Conservation (phyloP, 2,113 vertebrate species). For the Saguinus midas region DNA sequence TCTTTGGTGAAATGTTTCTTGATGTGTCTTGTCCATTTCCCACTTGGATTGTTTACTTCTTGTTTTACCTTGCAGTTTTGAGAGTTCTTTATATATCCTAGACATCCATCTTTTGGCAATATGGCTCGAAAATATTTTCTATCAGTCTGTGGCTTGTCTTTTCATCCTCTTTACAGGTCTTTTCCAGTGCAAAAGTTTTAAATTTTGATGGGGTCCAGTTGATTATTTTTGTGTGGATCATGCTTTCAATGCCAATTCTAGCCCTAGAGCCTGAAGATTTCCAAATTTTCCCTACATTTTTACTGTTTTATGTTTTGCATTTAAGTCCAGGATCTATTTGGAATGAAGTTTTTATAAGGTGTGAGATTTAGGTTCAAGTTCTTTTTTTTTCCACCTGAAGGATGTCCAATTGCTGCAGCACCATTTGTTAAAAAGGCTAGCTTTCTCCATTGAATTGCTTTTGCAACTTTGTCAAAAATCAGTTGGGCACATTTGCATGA, state of each 20-base stretch:
- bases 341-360: not conserved
- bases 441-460: not conserved
- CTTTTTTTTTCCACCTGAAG: not conserved
- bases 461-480: not conserved
- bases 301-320: not conserved
- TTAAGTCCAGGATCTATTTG: not conserved
- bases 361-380: not conserved
- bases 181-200: not conserved
- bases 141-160: not conserved
- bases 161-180: not conserved
- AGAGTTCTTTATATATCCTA: not conserved
- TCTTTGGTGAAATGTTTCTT: not conserved
- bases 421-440: not conserved
- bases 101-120: not conserved
- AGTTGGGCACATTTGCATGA: not conserved
- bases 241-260: not conserved
- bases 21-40: not conserved
- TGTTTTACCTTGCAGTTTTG: not conserved
- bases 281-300: not conserved
- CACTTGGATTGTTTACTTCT: not conserved
- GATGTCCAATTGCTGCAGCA: not conserved
- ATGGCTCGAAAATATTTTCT: not conserved
- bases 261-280: not conserved
- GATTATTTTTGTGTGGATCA: not conserved
- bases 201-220: not conserved